Evolutionary conservation across 2,888 invertebrate species (phyloP).

Genomic region (Tineola bisselliella): DNA sequence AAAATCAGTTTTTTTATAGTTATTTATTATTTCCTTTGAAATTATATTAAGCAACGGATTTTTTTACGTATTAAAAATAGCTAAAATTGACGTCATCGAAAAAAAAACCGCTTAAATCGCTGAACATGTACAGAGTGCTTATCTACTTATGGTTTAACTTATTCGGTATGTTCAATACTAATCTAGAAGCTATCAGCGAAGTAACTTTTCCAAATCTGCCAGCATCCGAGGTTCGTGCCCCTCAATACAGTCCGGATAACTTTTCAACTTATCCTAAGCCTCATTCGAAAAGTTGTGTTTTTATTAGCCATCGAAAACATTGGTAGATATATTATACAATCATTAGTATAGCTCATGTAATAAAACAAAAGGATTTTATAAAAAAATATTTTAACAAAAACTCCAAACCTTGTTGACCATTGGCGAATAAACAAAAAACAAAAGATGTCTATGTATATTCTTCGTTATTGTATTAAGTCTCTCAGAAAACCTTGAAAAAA

Average conservation of each 20-base stretch:
- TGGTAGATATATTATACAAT: background rate
- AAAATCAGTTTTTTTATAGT: no score
- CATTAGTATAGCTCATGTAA: background rate
- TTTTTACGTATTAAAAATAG: background rate
- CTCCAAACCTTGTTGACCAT: no score
- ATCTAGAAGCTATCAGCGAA: background rate
- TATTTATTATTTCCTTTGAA: no score
- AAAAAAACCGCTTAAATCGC: background rate
- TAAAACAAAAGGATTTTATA: no score
- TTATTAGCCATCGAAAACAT: background rate
- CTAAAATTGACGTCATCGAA: background rate
- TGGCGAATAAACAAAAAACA: no score
- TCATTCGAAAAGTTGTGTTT: constrained; percentile 5
- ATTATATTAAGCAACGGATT: no score
- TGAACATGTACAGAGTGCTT: background rate
- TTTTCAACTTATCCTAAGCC: background rate
- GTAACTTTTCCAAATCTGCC: constrained; percentile 6
- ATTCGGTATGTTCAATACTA: background rate
- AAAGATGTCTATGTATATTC: no score
- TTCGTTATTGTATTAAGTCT: no score
- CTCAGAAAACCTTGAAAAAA: no score
- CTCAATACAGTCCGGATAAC: background rate
- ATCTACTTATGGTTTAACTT: background rate
- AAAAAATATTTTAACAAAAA: no score
- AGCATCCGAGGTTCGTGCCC: background rate